These are phyloP conservation scores for Sicus ferrugineus DNA, from an alignment of 2,888 invertebrate genomes.

Conservation along the genomic window DNA sequence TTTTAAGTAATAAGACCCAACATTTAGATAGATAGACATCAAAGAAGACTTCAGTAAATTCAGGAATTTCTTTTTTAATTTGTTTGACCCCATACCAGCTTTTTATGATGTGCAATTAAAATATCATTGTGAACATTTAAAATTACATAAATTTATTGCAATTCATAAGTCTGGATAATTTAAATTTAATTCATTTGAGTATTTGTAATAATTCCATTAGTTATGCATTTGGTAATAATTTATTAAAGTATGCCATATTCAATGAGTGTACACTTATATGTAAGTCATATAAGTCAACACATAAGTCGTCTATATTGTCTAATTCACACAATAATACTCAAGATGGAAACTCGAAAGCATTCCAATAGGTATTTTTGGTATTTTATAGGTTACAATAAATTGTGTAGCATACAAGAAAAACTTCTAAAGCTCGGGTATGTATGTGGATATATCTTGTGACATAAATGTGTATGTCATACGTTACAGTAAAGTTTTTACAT, in stretches of 20 bases:
- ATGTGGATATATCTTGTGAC: no score
- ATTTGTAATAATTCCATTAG: neutral
- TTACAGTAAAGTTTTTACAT: no score
- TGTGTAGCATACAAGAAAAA: no score
- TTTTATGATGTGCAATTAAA: conserved; percentile 44
- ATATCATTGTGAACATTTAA: no score
- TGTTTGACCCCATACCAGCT: conserved; percentile 66
- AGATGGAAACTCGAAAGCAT: conserved; percentile 33
- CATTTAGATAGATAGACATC: conserved; percentile 16
- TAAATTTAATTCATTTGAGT: neutral
- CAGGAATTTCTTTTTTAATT: conserved; percentile 35
- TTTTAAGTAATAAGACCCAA: neutral
- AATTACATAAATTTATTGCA: conserved; percentile 25
- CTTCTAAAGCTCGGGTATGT: no score
- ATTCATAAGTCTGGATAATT: neutral
- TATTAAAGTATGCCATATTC: conserved; percentile 14
- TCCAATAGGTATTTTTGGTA: conserved; percentile 38
- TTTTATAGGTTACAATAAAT: conserved; percentile 3
- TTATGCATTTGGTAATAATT: conserved; percentile 15
- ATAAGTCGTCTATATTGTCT: conserved; percentile 58
- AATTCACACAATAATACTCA: conserved; percentile 63
- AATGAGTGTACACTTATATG: conserved; percentile 20
- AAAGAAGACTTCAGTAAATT: conserved; percentile 30
- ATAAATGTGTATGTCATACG: no score
- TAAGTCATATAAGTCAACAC: neutral